Conservation (phyloP, 2,113 vertebrate species). For the Macrotus californicus region DNA sequence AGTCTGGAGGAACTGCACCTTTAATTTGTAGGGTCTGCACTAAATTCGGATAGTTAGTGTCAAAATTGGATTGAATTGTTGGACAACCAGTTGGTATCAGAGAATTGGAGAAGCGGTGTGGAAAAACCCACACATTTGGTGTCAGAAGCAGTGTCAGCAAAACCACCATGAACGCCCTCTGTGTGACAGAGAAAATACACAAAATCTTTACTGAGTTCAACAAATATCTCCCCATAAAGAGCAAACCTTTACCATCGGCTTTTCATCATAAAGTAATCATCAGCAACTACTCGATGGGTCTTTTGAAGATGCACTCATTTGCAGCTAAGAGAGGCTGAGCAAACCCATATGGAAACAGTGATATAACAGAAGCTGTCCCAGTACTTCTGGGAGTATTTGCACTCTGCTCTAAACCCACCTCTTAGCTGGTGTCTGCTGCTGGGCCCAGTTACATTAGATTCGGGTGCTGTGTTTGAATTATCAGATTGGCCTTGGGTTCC, state of each 20-base stretch:
- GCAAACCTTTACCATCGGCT: neutral
- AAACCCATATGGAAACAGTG: neutral
- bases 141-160: neutral
- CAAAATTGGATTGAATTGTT: neutral
- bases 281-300: neutral
- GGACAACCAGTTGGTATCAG: neutral
- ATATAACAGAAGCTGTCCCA: neutral
- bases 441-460: neutral
- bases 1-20: neutral
- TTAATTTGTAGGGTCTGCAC: neutral
- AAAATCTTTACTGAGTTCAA: neutral
- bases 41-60: neutral
- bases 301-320: neutral
- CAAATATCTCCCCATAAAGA: neutral
- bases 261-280: neutral
- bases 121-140: neutral
- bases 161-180: neutral
- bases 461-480: neutral
- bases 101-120: neutral
- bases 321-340: neutral
- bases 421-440: neutral
- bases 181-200: neutral
- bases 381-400: neutral
- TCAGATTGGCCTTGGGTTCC: neutral
- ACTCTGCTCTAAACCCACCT: neutral